Conservation (phyloP, 2,888 invertebrate species). For the Argynnis bischoffii region DNA sequence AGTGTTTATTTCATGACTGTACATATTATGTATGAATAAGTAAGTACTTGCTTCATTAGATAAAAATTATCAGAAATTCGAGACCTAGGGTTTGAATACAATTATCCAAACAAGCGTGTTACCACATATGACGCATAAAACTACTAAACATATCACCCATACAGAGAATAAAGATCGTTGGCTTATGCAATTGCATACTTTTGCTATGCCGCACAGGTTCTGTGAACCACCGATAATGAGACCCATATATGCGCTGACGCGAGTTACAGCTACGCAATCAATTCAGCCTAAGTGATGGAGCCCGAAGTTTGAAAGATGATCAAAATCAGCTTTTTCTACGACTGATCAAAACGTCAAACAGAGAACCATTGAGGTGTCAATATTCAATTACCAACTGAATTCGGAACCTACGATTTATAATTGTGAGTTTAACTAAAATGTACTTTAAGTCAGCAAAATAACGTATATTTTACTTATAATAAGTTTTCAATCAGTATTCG, state of each 20-base stretch:
- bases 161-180: slow-evolving; percentile 6
- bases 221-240: slow-evolving; percentile 18
- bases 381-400: slow-evolving; percentile 68
- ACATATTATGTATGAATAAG: no score
- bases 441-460: slow-evolving; percentile 18
- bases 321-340: slow-evolving; percentile 46
- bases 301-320: slow-evolving; percentile 40
- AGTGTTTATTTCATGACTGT: no score
- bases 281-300: slow-evolving; percentile 34
- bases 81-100: no score
- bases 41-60: no score
- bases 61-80: no score
- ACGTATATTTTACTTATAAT: slow-evolving; percentile 10
- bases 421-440: slow-evolving; percentile 12
- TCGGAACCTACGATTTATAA: slow-evolving; percentile 29
- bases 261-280: slow-evolving; percentile 26
- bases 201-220: slow-evolving; percentile 9
- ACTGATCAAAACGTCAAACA: slow-evolving; percentile 59
- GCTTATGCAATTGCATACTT: slow-evolving; percentile 6
- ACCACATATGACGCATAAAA: not conserved
- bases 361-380: slow-evolving; percentile 60
- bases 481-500: not conserved
- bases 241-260: slow-evolving; percentile 16
- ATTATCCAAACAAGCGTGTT: no score
- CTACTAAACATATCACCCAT: not conserved